phyloP scores from a whole-genome alignment of 2,888 invertebrate genomes.

The Chelonus formosanus region DNA sequence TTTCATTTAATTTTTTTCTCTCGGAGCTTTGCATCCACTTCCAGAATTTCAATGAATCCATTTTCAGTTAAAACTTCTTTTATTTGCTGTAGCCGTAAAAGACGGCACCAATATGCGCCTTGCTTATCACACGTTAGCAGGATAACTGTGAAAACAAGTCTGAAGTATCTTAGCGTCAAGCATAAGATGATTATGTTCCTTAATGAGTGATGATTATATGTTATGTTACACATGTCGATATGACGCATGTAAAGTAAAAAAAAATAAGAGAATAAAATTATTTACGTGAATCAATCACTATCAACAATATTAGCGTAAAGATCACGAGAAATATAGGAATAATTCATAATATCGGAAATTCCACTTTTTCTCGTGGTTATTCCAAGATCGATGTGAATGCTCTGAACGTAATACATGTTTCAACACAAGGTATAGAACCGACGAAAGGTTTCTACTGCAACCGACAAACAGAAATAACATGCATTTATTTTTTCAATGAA shows the following conservation, averaged over 20 bases:
- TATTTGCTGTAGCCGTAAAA: too few species aligned
- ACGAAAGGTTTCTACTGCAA: too few species aligned
- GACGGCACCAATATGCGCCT: slow-evolving; percentile 5
- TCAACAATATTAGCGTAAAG: neutral
- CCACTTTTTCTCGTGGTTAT: too few species aligned
- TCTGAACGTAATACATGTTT: too few species aligned
- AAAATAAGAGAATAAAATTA: slow-evolving; percentile 4
- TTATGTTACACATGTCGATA: slow-evolving; percentile 5
- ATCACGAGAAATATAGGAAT: too few species aligned
- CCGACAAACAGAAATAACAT: too few species aligned
- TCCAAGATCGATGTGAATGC: too few species aligned
- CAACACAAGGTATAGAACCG: too few species aligned
- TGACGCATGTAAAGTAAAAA: slow-evolving; percentile 6
- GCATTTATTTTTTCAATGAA: too few species aligned
- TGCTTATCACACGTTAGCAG: slow-evolving; percentile 28
- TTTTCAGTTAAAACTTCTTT: slow-evolving; percentile 19
- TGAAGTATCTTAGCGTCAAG: slow-evolving; percentile 5
- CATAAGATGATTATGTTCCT: slow-evolving; percentile 32
- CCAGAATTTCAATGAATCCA: slow-evolving; percentile 40
- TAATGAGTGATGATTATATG: slow-evolving; percentile 40
- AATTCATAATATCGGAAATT: too few species aligned
- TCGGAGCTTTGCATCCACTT: neutral
- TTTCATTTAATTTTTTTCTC: neutral
- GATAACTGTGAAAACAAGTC: slow-evolving; percentile 17
- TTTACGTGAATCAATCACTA: neutral